Base-by-base conservation (phyloP, 2,797 vertebrate species). In the Tapirus indicus region DNA sequence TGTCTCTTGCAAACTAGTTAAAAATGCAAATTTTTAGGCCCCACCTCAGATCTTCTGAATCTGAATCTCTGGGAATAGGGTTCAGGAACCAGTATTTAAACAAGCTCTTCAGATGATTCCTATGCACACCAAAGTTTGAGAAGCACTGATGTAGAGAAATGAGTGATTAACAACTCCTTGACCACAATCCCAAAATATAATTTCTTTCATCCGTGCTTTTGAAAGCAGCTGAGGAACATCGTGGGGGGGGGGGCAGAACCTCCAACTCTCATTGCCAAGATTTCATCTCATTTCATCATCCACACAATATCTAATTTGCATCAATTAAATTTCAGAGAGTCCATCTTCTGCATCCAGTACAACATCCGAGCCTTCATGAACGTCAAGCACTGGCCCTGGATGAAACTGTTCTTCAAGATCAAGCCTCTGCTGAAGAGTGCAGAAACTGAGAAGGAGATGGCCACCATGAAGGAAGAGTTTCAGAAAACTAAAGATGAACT, bases 361-460 rank as follows among this genome's bases (percentile, higher is more conserved):
- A 99, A 99, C 18, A 56, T 99, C 79, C 98, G 99, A 0, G 97
- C 99, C 18, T 99, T 99, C 98, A 99, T 99, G 99, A 99, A 99
- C 0, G 99, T 99, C 84, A 99, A 99, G 95, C 99, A 99, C 97
- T 99, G 99, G 99, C 99, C 99, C 2, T 99, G 99, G 99, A 99
- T 99, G 99, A 99, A 98, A n/a, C 98, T 99, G 3, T 99, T 98
- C 97, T 99, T 99, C 96, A 99, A 99, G 98, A 99, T 99, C 88
- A 99, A 99, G 95, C 99, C 99, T 5, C 97, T 99, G 21, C 82
- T 99, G 3, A 98, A 99, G 64, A 99, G 99, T 0, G 99, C 99
- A 0, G 99, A 99, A 92, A 98, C 99, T 0, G 99, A 99, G 94
- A 99, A 99, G 95, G 99, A 99, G 97, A 99, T 99, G 99, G 99